Percentiles rank a stretch among this genome's conserved stretches.
Evolutionary conservation across 2,797 vertebrate genomes (phyloP).

Genomic region (Chrysocyon brachyurus): DNA sequence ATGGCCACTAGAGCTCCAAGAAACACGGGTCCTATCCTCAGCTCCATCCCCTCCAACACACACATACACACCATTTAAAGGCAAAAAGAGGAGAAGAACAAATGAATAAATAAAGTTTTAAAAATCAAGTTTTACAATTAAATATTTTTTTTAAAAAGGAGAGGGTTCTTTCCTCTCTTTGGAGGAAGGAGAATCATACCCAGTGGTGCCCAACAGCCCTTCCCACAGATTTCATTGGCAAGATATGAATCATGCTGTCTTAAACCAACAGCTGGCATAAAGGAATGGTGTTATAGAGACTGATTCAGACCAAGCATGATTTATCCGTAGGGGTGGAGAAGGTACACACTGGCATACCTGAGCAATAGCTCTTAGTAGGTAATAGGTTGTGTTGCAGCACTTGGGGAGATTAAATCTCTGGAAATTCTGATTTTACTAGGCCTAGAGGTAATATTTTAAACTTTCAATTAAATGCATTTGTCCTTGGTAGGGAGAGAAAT

Average conservation of each 20-base stretch:
- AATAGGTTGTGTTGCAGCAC: neutral
- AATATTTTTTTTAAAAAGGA: neutral
- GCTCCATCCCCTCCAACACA: neutral
- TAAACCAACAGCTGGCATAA: neutral
- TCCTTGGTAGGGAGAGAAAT: neutral
- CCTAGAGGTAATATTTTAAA: conserved; percentile 51
- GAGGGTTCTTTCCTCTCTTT: neutral
- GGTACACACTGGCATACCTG: neutral
- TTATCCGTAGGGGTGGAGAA: neutral
- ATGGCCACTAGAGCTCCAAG: neutral
- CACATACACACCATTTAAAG: neutral
- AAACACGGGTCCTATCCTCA: neutral
- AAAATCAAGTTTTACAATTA: neutral
- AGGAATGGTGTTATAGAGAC: neutral
- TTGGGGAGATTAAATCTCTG: neutral
- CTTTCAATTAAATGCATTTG: neutral
- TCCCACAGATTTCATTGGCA: neutral
- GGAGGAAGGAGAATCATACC: neutral
- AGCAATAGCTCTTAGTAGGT: neutral
- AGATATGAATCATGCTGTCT: neutral
- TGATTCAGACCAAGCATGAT: neutral
- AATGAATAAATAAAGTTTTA: neutral
- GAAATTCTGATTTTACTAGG: conserved; percentile 6
- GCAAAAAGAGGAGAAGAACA: neutral
- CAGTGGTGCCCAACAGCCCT: neutral